These are phyloP conservation scores for Crocallis elinguaria DNA, from an alignment of 2,888 invertebrate species.

Conservation along the genomic window DNA sequence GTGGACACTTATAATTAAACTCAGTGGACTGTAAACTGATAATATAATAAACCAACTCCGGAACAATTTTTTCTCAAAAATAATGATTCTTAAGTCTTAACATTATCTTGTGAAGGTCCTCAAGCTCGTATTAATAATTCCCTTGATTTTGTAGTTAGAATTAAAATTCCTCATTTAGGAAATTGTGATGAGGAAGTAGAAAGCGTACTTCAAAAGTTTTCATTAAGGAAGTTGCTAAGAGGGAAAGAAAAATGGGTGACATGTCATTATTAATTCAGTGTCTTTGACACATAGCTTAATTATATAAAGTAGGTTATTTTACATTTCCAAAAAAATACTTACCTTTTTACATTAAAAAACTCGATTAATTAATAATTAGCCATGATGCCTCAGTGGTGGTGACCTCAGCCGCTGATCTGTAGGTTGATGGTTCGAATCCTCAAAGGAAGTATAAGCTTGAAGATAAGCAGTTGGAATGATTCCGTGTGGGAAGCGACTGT, in stretches of 20 bases:
- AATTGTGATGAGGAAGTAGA: conserved; percentile 20
- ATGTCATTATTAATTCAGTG: conserved; percentile 35
- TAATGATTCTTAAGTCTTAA: neutral
- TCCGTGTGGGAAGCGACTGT: no score
- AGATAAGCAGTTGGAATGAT: no score
- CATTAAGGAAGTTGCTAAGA: conserved; percentile 27
- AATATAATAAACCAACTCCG: neutral
- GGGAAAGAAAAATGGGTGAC: conserved; percentile 32
- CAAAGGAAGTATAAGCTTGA: no score
- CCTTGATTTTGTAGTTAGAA: conserved; percentile 13
- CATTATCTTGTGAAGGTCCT: neutral
- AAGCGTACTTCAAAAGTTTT: conserved; percentile 34
- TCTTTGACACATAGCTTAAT: conserved; percentile 1
- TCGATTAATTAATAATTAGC: no score
- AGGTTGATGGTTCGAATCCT: no score
- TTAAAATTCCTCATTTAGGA: conserved; percentile 25
- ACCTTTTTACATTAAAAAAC: no score
- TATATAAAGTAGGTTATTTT: neutral
- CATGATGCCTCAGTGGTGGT: no score
- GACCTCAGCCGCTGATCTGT: no score
- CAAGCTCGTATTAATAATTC: neutral
- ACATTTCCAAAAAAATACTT: neutral
- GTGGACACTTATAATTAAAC: no score
- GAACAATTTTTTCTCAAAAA: neutral
- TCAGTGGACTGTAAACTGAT: no score